A percentile compares a stretch with the other conserved stretches of the same genome.
phyloP scores from a whole-genome alignment of 2,797 vertebrate genomes.

The Thalassophryne amazonica region DNA sequence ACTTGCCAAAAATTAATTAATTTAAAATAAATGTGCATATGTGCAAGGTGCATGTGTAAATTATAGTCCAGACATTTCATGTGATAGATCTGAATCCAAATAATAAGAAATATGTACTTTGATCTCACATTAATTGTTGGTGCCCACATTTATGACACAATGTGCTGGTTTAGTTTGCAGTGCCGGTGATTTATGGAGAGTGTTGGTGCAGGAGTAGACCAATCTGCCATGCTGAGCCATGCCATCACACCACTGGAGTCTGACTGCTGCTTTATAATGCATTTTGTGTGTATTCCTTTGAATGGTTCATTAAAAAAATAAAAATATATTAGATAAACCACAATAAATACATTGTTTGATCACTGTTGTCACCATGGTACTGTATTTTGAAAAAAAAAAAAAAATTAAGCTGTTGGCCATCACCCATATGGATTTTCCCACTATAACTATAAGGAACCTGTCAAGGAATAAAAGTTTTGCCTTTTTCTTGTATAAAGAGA shows the following conservation, averaged over 20 bases:
- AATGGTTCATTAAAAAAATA: conserved; percentile 82
- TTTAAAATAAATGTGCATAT: conserved; percentile 30
- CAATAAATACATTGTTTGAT: conserved; percentile 85
- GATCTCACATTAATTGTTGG: conserved; percentile 29
- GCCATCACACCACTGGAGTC: conserved; percentile 88
- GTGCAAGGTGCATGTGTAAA: conserved; percentile 62
- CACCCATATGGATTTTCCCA: conserved; percentile 89
- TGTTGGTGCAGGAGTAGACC: conserved; percentile 65
- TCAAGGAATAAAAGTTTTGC: conserved; percentile 90
- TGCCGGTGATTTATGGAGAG: conserved; percentile 45
- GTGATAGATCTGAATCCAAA: conserved; percentile 23
- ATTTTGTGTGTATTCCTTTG: conserved; percentile 82
- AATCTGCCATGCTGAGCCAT: conserved; percentile 98
- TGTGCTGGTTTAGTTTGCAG: conserved; percentile 42
- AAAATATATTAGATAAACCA: conserved; percentile 72
- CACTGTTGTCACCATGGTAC: conserved; percentile 95
- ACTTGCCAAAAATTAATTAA: conserved; percentile 41
- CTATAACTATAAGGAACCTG: conserved; percentile 94
- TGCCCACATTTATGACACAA: conserved; percentile 30
- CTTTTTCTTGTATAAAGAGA: conserved; percentile 99
- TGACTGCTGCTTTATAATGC: conserved; percentile 88
- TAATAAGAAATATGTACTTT: conserved; percentile 46
- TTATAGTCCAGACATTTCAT: conserved; percentile 46
- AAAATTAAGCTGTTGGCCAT: conserved; percentile 81
- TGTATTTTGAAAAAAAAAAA: conserved; percentile 83